A percentile compares a stretch with the other conserved stretches of the same genome.
phyloP scores from a whole-genome alignment of 2,888 invertebrate species.

The Noctuana brunneofusca region DNA sequence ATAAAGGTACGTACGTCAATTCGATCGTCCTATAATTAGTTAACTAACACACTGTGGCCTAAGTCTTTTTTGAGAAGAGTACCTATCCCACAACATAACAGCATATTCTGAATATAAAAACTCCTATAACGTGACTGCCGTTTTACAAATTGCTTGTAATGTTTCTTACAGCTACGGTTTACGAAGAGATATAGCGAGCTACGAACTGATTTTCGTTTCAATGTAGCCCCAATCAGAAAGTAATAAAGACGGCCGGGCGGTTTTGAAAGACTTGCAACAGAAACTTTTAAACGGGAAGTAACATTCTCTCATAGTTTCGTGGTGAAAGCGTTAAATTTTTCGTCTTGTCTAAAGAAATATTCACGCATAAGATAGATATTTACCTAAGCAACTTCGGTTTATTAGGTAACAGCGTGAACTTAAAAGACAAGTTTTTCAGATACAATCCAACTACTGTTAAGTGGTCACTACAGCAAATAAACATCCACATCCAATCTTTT shows the following conservation, averaged over 20 bases:
- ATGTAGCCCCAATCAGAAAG: constrained; percentile 30
- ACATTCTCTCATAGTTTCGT: background rate
- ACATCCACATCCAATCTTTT: too few relatives aligned
- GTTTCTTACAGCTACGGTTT: constrained; percentile 2
- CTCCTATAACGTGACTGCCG: background rate
- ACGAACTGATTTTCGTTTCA: constrained; percentile 10
- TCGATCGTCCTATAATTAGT: too few relatives aligned
- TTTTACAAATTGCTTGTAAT: constrained; percentile 14
- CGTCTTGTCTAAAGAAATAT: background rate
- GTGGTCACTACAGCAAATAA: too few relatives aligned
- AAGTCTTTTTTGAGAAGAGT: too few relatives aligned
- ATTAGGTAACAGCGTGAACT: background rate
- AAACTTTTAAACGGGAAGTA: constrained; percentile 9
- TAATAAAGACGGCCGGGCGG: constrained; percentile 19
- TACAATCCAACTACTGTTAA: too few relatives aligned
- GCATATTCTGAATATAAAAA: background rate
- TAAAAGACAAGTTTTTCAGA: too few relatives aligned
- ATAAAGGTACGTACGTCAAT: too few relatives aligned
- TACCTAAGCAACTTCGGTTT: too few relatives aligned
- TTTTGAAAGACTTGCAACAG: constrained; percentile 25
- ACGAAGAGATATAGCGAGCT: constrained; percentile 8
- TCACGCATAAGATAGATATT: background rate
- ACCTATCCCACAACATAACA: too few relatives aligned
- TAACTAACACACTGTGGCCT: too few relatives aligned
- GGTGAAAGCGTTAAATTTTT: background rate